Evolutionary conservation across 2,888 invertebrate species (phyloP).

Genomic region (Chrysodeixis includens): DNA sequence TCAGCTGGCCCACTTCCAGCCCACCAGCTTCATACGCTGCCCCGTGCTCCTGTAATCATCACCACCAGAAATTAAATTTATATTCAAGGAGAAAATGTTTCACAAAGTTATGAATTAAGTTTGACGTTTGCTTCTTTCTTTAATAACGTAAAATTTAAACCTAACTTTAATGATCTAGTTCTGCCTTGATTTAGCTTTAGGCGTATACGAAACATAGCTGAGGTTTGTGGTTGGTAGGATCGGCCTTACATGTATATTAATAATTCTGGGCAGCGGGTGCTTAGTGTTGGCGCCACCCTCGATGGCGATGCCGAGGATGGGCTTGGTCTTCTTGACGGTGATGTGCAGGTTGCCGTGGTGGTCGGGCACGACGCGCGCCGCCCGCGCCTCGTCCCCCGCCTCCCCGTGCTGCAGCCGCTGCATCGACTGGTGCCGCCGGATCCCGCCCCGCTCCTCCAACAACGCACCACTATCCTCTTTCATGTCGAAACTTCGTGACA

Average conservation of each 20-base stretch:
- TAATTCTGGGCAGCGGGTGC: slow-evolving; percentile 97
- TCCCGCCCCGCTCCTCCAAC: slow-evolving; percentile 91
- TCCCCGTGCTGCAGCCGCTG: slow-evolving; percentile 91
- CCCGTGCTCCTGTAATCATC: slow-evolving; percentile 94
- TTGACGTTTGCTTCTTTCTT: not conserved
- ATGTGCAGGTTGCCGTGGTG: slow-evolving; percentile 96
- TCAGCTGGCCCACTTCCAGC: slow-evolving; percentile 97
- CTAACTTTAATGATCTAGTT: too few relatives aligned
- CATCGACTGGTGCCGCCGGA: slow-evolving; percentile 94
- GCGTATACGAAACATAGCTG: too few relatives aligned
- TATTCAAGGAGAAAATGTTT: too few relatives aligned
- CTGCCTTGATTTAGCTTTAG: too few relatives aligned
- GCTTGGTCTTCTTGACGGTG: slow-evolving; percentile 97
- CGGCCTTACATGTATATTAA: slow-evolving; percentile 97
- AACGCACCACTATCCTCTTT: slow-evolving; percentile 94
- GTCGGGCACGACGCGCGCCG: slow-evolving; percentile 93
- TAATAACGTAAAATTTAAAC: not conserved
- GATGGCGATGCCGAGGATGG: slow-evolving; percentile 98
- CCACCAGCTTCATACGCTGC: slow-evolving; percentile 98
- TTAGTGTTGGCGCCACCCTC: slow-evolving; percentile 99
- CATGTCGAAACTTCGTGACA: slow-evolving; percentile 96
- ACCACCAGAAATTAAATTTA: not conserved
- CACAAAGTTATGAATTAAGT: not conserved
- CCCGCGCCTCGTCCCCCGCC: slow-evolving; percentile 85
- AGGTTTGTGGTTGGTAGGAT: too few relatives aligned